phyloP scores from a whole-genome alignment of 2,797 vertebrate species.

The Eremophila alpestris region DNA sequence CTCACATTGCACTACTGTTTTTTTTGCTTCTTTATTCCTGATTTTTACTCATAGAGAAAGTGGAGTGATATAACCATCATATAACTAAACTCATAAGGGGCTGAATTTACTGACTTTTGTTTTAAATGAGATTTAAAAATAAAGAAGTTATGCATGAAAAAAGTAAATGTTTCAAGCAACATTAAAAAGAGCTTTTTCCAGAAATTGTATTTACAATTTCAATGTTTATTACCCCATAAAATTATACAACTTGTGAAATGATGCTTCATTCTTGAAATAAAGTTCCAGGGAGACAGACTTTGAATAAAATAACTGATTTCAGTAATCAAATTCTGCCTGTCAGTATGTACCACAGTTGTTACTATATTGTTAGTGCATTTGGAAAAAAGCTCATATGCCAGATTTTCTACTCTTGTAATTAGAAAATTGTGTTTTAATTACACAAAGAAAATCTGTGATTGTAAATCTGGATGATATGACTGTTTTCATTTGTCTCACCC shows the following conservation, averaged over 20 bases:
- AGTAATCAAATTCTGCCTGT: constrained; percentile 2
- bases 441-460: not conserved
- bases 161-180: not conserved
- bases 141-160: not conserved
- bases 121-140: not conserved
- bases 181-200: not conserved
- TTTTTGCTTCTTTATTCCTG: not conserved
- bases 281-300: not conserved
- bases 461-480: not conserved
- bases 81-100: not conserved
- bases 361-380: not conserved
- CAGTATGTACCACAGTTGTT: not conserved
- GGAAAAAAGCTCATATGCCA: not conserved
- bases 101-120: not conserved
- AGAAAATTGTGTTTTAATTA: constrained; percentile 22
- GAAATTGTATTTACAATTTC: not conserved
- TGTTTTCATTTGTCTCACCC: not conserved
- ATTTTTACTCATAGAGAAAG: not conserved
- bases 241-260: not conserved
- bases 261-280: constrained; percentile 17
- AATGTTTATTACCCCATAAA: constrained; percentile 5
- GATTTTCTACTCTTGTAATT: not conserved
- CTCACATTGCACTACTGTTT: not conserved
- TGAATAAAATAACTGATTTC: not conserved
- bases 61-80: not conserved